Evolutionary conservation across 64 coral and sea anemone genomes (phyloP).

Genomic region (Montipora capricornis): DNA sequence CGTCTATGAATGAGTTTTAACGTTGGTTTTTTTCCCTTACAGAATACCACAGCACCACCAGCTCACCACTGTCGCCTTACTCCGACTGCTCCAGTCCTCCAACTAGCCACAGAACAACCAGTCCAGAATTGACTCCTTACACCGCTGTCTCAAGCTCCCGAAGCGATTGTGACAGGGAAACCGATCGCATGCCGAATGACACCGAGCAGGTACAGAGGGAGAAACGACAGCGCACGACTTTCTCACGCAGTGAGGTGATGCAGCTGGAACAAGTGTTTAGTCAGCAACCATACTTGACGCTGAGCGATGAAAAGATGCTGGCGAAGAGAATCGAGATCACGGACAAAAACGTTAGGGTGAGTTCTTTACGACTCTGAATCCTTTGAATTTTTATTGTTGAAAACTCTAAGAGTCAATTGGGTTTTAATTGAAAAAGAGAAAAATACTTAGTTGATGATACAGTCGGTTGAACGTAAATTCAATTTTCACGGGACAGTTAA

Average conservation of each 20-base stretch:
- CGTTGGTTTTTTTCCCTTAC: background rate
- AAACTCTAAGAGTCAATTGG: too few relatives aligned
- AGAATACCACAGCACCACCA: background rate
- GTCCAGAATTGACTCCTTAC: background rate
- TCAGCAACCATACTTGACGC: background rate
- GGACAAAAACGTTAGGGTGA: too few relatives aligned
- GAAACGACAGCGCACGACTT: constrained; percentile 7
- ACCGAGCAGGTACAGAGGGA: background rate
- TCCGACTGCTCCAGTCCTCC: background rate
- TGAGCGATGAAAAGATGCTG: background rate
- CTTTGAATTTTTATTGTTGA: too few relatives aligned
- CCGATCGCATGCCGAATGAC: background rate
- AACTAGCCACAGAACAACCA: background rate
- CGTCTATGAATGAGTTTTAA: background rate
- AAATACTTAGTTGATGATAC: too few relatives aligned
- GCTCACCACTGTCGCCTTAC: background rate
- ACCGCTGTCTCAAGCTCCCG: background rate
- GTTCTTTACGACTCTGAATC: too few relatives aligned
- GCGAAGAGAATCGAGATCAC: too few relatives aligned
- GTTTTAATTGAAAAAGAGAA: too few relatives aligned
- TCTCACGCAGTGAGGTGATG: background rate
- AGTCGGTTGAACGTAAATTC: too few relatives aligned
- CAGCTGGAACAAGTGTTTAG: background rate
- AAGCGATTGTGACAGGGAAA: background rate
- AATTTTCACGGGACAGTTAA: too few relatives aligned